Conservation (phyloP, 2,888 invertebrate genomes). For the Hydropsyche betteni region DNA sequence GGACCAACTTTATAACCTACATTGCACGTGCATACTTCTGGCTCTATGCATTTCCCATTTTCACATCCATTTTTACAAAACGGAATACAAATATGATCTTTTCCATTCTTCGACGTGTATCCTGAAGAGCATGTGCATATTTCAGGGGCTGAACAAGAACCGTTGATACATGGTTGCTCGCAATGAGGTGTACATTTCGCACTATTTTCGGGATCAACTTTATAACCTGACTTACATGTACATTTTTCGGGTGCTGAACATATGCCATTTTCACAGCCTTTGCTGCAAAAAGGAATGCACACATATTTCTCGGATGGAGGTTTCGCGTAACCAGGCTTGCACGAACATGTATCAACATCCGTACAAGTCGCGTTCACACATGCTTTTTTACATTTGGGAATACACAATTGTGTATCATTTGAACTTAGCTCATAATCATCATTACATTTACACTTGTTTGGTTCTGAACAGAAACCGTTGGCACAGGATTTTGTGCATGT, state of each 20-base stretch:
- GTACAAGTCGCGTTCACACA: slow-evolving; percentile 40
- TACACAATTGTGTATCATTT: neutral
- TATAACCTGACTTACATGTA: slow-evolving; percentile 52
- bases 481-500: slow-evolving; percentile 47
- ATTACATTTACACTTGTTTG: slow-evolving; percentile 18
- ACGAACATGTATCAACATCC: slow-evolving; percentile 40
- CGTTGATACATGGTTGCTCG: slow-evolving; percentile 54
- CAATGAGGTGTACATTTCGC: slow-evolving; percentile 52
- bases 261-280: slow-evolving; percentile 52
- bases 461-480: slow-evolving; percentile 33
- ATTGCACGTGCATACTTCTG: slow-evolving; percentile 54
- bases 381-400: neutral
- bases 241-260: slow-evolving; percentile 53
- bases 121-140: slow-evolving; percentile 55
- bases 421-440: slow-evolving; percentile 11
- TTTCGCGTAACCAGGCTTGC: slow-evolving; percentile 18
- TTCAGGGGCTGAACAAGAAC: slow-evolving; percentile 56
- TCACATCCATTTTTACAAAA: slow-evolving; percentile 55
- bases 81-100: slow-evolving; percentile 54
- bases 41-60: slow-evolving; percentile 56
- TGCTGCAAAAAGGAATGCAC: slow-evolving; percentile 45
- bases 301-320: slow-evolving; percentile 31
- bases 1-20: slow-evolving; percentile 46
- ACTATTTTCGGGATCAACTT: slow-evolving; percentile 14
- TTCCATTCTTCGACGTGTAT: slow-evolving; percentile 36